Base-by-base conservation (phyloP, 1,140 invertebrate genomes). In the Drosophila kepulauana region DNA sequence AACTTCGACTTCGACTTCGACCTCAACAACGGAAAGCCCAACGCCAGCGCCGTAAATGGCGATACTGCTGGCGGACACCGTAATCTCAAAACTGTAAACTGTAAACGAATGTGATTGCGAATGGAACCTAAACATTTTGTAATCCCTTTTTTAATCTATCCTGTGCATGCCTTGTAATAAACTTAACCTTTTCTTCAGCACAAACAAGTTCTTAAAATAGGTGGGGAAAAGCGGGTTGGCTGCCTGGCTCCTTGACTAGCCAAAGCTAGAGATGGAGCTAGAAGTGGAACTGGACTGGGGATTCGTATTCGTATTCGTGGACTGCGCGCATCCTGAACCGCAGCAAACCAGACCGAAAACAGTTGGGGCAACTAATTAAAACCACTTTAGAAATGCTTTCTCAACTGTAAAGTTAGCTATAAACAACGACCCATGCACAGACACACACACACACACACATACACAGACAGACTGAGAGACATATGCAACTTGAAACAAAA, bases 371-470 rank as follows among this genome's bases (percentile, higher is more conserved):
- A 88, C 85, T 88, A 88, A 88, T 88, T 88, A 88, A 88, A 88
- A 88, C 70, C 85, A 89, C 85, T 88, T 85, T 75, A 75, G 78
- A 75, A 89, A 89, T 89, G 85, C 85, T 89, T 81, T 85, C 85
- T 89, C 85, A 89, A 89, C 85, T 88, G 85, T 89, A 89, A 88
- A 88, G 85, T 88, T 88, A 78, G 85, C 85, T 81, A 89, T 85
- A 89, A 85, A 89, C 82, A 84, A 85, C 77, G 35, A 77, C 41
- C 59, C 78, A 57, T 43, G 28, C 25, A 64, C 66, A 66, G 16
- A n/a, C 41, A 43, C 43, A 66, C 28, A n/a, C 41, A 43, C 43
- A 49, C 63, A 38, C 54, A 38, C 51, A 38, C 61, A 66, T 45
- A 35, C 45, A 72, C 43, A 15, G 54, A 48, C 28, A 48, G 58